Conservation (phyloP, 1,140 invertebrate species). For the Scaptodrosophila lebanonensis region DNA sequence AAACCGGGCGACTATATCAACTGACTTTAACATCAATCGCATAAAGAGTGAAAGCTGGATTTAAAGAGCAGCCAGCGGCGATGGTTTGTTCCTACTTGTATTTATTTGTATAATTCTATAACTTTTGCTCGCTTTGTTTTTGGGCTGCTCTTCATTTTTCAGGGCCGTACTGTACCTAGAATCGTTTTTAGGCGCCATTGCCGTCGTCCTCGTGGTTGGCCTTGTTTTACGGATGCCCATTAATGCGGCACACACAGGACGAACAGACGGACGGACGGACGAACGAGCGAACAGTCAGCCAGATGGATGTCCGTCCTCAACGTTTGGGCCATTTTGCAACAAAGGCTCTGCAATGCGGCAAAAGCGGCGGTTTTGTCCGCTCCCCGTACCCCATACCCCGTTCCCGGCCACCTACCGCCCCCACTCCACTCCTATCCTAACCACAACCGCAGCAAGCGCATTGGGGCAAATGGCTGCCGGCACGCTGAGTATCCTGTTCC, state of each 20-base stretch:
- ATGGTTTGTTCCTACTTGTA: conserved; percentile 1
- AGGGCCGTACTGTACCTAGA: neutral
- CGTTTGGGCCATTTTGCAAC: conserved; percentile 32
- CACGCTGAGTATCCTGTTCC: conserved; percentile 5
- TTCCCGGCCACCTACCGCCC: conserved; percentile 13
- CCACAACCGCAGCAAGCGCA: conserved; percentile 57
- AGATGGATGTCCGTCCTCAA: conserved; percentile 4
- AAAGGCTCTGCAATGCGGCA: conserved; percentile 73
- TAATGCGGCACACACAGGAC: conserved; percentile 42
- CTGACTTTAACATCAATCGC: too few relatives aligned
- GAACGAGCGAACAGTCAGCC: too few relatives aligned
- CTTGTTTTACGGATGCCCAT: conserved; percentile 65
- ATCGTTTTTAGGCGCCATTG: conserved; percentile 20
- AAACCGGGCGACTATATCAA: too few relatives aligned
- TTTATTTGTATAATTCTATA: neutral
- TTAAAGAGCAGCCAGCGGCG: conserved; percentile 9
- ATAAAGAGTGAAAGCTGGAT: too few relatives aligned
- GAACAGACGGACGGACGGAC: too few relatives aligned
- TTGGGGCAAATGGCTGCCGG: conserved; percentile 23
- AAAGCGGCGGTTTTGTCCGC: conserved; percentile 69
- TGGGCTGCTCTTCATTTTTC: neutral
- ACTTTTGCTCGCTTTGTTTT: conserved; percentile 9
- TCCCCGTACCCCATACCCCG: conserved; percentile 31
- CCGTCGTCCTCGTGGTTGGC: conserved; percentile 16
- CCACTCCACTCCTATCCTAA: conserved; percentile 4